phyloP scores from a whole-genome alignment of 2,797 vertebrate genomes.

The Myotis vivesi region DNA sequence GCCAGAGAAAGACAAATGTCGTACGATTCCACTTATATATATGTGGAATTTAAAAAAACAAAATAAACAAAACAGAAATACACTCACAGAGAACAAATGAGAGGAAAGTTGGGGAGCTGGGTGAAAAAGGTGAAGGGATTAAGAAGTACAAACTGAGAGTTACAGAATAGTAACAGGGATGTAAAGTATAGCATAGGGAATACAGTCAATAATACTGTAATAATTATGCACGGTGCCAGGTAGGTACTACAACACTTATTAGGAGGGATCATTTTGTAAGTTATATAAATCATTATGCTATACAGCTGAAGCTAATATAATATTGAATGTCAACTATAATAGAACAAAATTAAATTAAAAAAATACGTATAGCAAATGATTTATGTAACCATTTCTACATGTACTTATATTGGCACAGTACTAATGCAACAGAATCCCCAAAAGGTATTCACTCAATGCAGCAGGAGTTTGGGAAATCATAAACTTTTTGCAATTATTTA shows the following conservation, averaged over 20 bases:
- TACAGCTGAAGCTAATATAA: neutral
- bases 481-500: neutral
- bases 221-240: too few relatives aligned
- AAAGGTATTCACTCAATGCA: neutral
- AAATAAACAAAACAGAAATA: neutral
- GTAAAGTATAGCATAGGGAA: neutral
- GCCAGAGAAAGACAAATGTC: neutral
- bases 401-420: neutral
- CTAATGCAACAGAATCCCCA: neutral
- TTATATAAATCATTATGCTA: neutral
- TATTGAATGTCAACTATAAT: neutral
- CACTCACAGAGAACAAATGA: neutral
- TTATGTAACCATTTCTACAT: neutral
- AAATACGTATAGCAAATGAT: neutral
- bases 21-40: neutral
- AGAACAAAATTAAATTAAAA: neutral
- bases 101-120: neutral
- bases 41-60: neutral
- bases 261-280: neutral
- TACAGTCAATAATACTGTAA: too few relatives aligned
- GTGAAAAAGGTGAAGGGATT: neutral
- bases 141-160: neutral
- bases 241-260: too few relatives aligned
- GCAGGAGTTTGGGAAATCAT: neutral
- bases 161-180: neutral